Conservation (phyloP, 2,888 invertebrate species). For the Caenorhabditis zanzibari region DNA sequence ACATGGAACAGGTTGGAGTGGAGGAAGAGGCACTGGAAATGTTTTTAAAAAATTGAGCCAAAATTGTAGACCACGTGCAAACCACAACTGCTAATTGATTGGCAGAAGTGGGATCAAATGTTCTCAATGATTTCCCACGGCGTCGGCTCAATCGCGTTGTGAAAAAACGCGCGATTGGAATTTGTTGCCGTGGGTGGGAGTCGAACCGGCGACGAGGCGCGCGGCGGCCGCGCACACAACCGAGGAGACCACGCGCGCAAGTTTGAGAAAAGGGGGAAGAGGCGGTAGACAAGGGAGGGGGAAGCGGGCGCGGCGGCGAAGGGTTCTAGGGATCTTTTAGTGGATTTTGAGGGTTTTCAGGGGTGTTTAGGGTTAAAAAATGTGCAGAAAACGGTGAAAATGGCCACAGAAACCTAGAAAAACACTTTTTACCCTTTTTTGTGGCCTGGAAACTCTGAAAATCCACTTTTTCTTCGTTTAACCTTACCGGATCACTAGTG, state of each 20-base stretch:
- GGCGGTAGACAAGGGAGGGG: neutral
- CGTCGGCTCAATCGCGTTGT: constrained; percentile 68
- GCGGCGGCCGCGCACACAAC: neutral
- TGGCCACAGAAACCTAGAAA: neutral
- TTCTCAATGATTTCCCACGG: constrained; percentile 61
- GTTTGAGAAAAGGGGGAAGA: neutral
- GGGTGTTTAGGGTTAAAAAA: too few species aligned
- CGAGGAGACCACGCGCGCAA: constrained; percentile 28
- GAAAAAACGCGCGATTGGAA: constrained; percentile 61
- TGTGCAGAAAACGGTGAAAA: too few species aligned
- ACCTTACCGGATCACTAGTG: constrained; percentile 52
- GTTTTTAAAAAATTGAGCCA: neutral
- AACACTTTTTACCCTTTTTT: neutral
- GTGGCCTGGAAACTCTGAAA: too few species aligned
- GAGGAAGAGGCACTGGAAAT: constrained; percentile 77
- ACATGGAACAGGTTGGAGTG: constrained; percentile 77
- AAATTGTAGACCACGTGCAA: constrained; percentile 68
- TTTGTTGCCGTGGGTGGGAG: constrained; percentile 68
- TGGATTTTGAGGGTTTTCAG: too few species aligned
- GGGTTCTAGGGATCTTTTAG: too few species aligned
- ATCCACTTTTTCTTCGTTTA: neutral
- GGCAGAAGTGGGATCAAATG: constrained; percentile 63
- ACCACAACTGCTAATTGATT: constrained; percentile 48
- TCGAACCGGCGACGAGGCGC: constrained; percentile 39
- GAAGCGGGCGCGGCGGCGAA: neutral